These are phyloP conservation scores for Hyppa rectilinea DNA, from an alignment of 2,888 invertebrate species.

Conservation along the genomic window DNA sequence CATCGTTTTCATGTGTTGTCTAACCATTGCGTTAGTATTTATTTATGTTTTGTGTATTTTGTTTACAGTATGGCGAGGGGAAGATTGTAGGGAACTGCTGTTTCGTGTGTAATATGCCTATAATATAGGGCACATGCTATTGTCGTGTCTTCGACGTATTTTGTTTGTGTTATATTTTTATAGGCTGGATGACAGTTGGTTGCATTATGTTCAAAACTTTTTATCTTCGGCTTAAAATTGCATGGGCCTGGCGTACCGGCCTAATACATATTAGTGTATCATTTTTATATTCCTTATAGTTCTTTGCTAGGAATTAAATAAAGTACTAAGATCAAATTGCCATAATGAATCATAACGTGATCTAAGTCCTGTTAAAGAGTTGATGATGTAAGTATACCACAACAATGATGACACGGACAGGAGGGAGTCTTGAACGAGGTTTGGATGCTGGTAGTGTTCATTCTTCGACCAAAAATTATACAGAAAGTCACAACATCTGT, in stretches of 20 bases:
- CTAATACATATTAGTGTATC: not conserved
- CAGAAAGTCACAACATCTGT: constrained; percentile 9
- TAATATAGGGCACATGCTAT: constrained; percentile 41
- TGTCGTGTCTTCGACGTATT: constrained; percentile 34
- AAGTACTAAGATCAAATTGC: not conserved
- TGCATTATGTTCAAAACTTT: constrained; percentile 3
- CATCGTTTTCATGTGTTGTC: constrained; percentile 71
- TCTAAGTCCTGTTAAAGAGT: not conserved
- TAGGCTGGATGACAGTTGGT: constrained; percentile 17
- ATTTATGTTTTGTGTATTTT: constrained; percentile 71
- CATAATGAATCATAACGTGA: not conserved
- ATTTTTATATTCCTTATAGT: not conserved
- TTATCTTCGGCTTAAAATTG: not conserved
- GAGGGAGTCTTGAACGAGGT: not conserved
- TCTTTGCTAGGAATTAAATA: not conserved
- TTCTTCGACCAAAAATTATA: not conserved
- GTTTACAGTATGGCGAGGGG: constrained; percentile 51
- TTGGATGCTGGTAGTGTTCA: not conserved
- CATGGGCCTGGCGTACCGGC: not conserved
- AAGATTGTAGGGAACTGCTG: constrained; percentile 16
- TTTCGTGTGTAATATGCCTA: constrained; percentile 19
- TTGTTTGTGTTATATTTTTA: constrained; percentile 43
- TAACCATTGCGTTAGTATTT: constrained; percentile 69
- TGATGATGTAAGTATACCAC: not conserved
- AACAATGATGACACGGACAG: not conserved